Base-by-base conservation (phyloP, 2,113 vertebrate genomes). In the Tinamus guttatus region DNA sequence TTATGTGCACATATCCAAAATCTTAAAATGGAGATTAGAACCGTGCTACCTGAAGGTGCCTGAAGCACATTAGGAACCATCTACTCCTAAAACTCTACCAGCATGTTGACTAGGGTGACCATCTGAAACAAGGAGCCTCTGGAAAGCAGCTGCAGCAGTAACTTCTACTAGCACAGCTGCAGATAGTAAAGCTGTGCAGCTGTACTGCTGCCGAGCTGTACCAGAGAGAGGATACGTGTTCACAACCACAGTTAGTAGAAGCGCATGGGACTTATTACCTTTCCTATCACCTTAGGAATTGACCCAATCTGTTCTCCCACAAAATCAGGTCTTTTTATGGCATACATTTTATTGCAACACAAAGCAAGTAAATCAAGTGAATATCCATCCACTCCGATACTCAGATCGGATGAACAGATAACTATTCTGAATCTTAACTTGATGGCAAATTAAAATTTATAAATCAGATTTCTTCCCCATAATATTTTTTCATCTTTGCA, bases 151-250 rank as follows among this genome's bases (percentile, higher is more conserved):
- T 85, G 75, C 9, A 18, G 6, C 71, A 65, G 41, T 76, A 73
- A 64, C 43, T 96, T 90, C 65, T 76, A 3, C 62, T 71, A 77
- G 75, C 75, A 85, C 87, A 94, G 49, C 81, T 93, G 90, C n/a
- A 64, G 75, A 81, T 25, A 52, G 51, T 27, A 27, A 13, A 52
- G 51, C 25, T 52, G 25, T 52, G 27, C 51, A 52, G 51, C 51
- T 27, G 13, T 27, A 52, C 51, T 7, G 14, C 51, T 52, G 51
- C 51, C 27, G 51, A 27, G 51, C 25, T 27, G 25, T 27, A 27
- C 25, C 14, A 27, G 51, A 52, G 22, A 22, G 62, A 52, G 27
- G 25, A 27, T 91, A 58, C 69, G 70, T 91, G 5, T 69, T 90
- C 68, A 82, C 43, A 85, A 34, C 22, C 54, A 65, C 40, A 85